These are phyloP conservation scores for Cabera pusaria DNA, from an alignment of 2,888 invertebrate species.

Conservation along the genomic window DNA sequence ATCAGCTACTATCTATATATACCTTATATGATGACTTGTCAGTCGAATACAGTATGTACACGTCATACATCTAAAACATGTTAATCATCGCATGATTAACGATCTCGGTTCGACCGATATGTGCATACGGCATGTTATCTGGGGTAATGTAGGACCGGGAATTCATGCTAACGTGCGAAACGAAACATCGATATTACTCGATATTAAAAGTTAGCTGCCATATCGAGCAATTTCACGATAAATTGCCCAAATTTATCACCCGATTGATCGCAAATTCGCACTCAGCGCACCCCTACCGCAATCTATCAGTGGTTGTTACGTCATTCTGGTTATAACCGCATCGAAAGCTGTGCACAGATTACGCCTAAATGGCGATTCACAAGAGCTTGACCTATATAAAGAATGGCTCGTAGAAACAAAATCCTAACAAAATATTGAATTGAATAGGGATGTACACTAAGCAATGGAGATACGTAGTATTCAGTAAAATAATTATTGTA, in stretches of 20 bases:
- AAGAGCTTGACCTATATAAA: no score
- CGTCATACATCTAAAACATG: no score
- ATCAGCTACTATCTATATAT: no score
- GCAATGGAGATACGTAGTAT: no score
- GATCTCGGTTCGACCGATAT: no score
- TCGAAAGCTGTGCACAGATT: not conserved
- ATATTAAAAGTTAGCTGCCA: slow-evolving; percentile 38
- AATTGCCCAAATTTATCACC: slow-evolving; percentile 61
- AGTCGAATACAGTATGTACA: no score
- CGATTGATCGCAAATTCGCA: slow-evolving; percentile 54
- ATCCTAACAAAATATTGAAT: no score
- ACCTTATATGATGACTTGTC: no score
- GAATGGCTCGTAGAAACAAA: no score
- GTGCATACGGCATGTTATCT: slow-evolving; percentile 1
- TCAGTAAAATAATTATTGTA: no score
- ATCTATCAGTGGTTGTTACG: slow-evolving; percentile 13
- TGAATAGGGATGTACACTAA: no score
- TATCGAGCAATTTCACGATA: slow-evolving; percentile 59
- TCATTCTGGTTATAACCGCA: slow-evolving; percentile 4
- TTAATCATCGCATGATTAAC: no score
- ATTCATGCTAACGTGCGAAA: slow-evolving; percentile 9
- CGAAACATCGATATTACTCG: slow-evolving; percentile 28
- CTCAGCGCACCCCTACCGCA: slow-evolving; percentile 27
- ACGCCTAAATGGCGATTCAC: not conserved
- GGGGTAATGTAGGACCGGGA: slow-evolving; percentile 14